phyloP scores from a whole-genome alignment of 2,113 vertebrate genomes.

The Isurus oxyrinchus region DNA sequence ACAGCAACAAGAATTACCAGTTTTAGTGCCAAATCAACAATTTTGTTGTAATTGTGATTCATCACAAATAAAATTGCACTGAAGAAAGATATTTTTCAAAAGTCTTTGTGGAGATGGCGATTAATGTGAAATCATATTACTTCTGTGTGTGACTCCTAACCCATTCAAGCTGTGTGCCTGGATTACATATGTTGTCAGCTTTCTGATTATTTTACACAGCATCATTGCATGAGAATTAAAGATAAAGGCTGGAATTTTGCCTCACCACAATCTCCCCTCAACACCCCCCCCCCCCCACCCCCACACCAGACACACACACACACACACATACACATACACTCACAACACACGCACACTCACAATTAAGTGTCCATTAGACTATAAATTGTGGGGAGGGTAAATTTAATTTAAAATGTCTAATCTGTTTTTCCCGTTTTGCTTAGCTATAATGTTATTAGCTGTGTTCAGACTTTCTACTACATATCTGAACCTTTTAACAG shows the following conservation, averaged over 20 bases:
- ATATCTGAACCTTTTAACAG: not conserved
- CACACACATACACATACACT: not conserved
- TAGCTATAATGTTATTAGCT: not conserved
- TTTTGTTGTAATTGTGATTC: not conserved
- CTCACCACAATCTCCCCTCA: not conserved
- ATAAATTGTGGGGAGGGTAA: no score
- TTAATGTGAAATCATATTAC: not conserved
- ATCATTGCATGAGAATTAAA: not conserved
- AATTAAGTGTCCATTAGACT: not conserved
- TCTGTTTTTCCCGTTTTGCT: not conserved
- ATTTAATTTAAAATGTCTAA: not conserved
- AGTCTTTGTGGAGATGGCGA: not conserved
- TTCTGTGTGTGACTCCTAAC: not conserved
- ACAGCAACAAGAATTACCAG: not conserved
- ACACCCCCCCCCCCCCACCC: not conserved
- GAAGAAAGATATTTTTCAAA: not conserved
- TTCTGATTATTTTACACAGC: not conserved
- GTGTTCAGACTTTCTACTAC: not conserved
- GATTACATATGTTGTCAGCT: not conserved
- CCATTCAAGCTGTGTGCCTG: not conserved
- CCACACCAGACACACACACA: not conserved
- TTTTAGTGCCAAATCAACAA: not conserved
- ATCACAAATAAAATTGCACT: not conserved
- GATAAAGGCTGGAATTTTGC: not conserved
- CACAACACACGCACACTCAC: not conserved